phyloP scores from a whole-genome alignment of 1,140 invertebrate genomes.

The Scaptomyza hsui region DNA sequence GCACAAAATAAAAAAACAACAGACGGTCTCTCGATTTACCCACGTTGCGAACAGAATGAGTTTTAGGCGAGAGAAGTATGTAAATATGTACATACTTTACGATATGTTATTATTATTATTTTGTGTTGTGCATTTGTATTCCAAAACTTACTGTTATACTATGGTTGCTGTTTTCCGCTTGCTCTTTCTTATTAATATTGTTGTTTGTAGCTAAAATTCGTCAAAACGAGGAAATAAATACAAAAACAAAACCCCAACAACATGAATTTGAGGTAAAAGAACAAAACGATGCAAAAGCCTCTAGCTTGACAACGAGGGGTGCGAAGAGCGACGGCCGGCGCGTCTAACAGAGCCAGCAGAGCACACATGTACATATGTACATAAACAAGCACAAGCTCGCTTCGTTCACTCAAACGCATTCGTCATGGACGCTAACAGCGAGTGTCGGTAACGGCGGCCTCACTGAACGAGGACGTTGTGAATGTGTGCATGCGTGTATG shows the following conservation, averaged over 20 bases:
- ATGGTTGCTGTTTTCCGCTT: constrained; percentile 35
- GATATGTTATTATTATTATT: background rate
- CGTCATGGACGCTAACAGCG: constrained; percentile 65
- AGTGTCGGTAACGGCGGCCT: constrained; percentile 42
- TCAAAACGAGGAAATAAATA: constrained; percentile 25
- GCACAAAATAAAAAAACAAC: constrained; percentile 19
- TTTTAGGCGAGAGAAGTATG: constrained; percentile 15
- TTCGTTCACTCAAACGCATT: constrained; percentile 61
- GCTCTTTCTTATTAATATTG: constrained; percentile 14
- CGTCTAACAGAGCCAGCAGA: constrained; percentile 14
- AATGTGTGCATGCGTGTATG: constrained; percentile 25
- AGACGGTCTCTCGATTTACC: constrained; percentile 25
- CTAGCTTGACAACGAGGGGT: constrained; percentile 12
- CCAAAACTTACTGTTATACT: constrained; percentile 26
- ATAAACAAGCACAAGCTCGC: constrained; percentile 21
- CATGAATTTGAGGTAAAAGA: constrained; percentile 15
- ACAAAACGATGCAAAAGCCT: constrained; percentile 16
- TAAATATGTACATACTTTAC: background rate
- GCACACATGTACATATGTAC: constrained; percentile 11
- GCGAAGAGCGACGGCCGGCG: background rate
- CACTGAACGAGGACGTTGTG: constrained; percentile 57
- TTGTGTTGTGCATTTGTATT: background rate
- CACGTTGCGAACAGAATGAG: constrained; percentile 35
- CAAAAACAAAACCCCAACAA: constrained; percentile 17
- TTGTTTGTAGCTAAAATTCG: constrained; percentile 27